Evolutionary conservation across 2,888 invertebrate genomes (phyloP), one percentile per base, ranked within the genome.

Genomic region (Diplolepis rosae): DNA sequence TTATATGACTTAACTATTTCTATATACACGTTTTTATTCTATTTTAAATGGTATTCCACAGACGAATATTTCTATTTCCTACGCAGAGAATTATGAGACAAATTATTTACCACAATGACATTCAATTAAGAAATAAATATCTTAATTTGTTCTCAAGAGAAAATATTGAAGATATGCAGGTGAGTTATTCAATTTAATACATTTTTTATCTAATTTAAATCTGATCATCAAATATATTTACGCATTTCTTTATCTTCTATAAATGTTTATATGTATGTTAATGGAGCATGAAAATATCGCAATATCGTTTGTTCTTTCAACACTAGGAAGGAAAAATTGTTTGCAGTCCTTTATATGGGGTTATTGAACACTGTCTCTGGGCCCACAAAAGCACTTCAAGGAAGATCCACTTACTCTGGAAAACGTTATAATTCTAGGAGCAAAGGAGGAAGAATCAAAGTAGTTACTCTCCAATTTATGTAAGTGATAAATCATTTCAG

Each of bases 291-390:
- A 82, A 80, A 82, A 82, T 80, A 81, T 79, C 68, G 27, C 70
- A 80, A 79, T 71, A 68, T 78, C 45, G 42, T 39, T 74, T 67
- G 42, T 32, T 28, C 42, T 42, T 9, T 56, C 65, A 65, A 35
- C 66, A 45, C 70, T 66, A 71, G 51, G 66, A 72, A 52, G 6
- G n/a, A 39, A 51, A 1, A 18, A 9, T 30, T 32, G 6, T 24
- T 65, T 32, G 3, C 11, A 18, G 11, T 32, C 65, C 52, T 70
- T n/a, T 56, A 72, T 50, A 76, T 77, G 74, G 69, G 78, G 76
- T 68, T 74, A 68, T 79, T 84, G 84, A 84, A 84, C 84, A 84
- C 84, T 79, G 76, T 81, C 73, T 76, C 80, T 78, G 75, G 80
- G 77, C 82, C 82, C 80, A 81, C 82, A 79, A 78, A 79, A 71